A percentile compares a stretch with the other conserved stretches of the same genome.
These are phyloP conservation scores for Rhabdomys dilectus DNA, from an alignment of 2,113 vertebrate species.

Conservation along the genomic window DNA sequence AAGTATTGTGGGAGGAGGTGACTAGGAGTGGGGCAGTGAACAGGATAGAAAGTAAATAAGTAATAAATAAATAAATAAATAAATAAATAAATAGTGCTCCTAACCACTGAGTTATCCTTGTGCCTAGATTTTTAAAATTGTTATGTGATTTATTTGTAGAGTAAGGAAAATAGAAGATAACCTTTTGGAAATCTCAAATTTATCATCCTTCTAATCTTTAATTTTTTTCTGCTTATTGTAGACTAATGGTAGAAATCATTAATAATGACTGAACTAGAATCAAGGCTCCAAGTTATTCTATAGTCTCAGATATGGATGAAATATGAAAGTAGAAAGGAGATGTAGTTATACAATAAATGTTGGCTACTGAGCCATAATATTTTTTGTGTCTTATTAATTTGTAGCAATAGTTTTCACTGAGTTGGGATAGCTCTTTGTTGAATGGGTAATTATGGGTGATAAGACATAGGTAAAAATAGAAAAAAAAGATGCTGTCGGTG, in stretches of 20 bases:
- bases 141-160: constrained; percentile 43
- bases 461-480: neutral
- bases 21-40: too few relatives aligned
- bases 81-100: too few relatives aligned
- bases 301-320: neutral
- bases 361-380: neutral
- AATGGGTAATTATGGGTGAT: neutral
- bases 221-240: neutral
- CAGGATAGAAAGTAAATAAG: too few relatives aligned
- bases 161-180: constrained; percentile 13
- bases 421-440: neutral
- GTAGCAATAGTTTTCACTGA: neutral
- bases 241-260: neutral
- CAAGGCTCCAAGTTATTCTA: neutral
- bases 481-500: neutral
- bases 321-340: neutral
- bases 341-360: neutral
- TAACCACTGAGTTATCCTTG: neutral
- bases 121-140: neutral
- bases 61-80: too few relatives aligned
- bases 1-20: too few relatives aligned
- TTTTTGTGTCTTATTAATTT: constrained; percentile 5
- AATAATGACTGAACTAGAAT: neutral
- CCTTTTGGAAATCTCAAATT: neutral
- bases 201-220: neutral